Evolutionary conservation across 2,888 invertebrate species (phyloP), one percentile per base, ranked within the genome.

Genomic region (Drosophila formosana): DNA sequence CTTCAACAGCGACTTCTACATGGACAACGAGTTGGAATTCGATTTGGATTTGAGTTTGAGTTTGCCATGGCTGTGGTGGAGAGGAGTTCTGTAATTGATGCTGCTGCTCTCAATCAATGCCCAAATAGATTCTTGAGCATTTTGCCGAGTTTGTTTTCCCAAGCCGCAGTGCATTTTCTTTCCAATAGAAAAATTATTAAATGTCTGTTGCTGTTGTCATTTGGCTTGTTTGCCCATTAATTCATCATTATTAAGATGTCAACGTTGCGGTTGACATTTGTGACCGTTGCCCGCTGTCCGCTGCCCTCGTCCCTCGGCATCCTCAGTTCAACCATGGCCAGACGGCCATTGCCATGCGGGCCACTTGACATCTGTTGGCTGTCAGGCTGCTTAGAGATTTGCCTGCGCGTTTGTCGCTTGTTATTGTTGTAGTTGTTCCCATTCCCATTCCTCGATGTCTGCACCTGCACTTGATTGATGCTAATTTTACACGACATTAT

Each of bases 201-300:
- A 86, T 79, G 72, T 49, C 61, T 58, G 61, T 58, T 57, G 47
- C 49, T 52, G 56, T 57, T 85, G 76, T 82, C 80, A 62, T 73
- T 73, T 52, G 76, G 71, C 76, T 82, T 88, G 76, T 89, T 89
- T 89, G 87, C 81, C 87, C 88, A 90, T 90, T 90, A 90, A 90
- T 90, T 89, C 90, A 90, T 90, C 90, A 90, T 90, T 90, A 90
- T 90, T 90, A 90, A 87, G 89, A 85, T 89, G 90, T 90, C 90
- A 90, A 78, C 89, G 77, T 80, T 78, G 84, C 72, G 83, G 89
- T 90, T 90, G 90, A 90, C 90, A 88, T 89, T 89, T 88, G 60
- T 81, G 77, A 75, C 79, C 74, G 51, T 53, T 32, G 30, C n/a
- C 49, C 63, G 63, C 58, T 68, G 37, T 18, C 79, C 74, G 49